Evolutionary conservation across 2,113 vertebrate species (phyloP).

Genomic region (Sander lucioperca): DNA sequence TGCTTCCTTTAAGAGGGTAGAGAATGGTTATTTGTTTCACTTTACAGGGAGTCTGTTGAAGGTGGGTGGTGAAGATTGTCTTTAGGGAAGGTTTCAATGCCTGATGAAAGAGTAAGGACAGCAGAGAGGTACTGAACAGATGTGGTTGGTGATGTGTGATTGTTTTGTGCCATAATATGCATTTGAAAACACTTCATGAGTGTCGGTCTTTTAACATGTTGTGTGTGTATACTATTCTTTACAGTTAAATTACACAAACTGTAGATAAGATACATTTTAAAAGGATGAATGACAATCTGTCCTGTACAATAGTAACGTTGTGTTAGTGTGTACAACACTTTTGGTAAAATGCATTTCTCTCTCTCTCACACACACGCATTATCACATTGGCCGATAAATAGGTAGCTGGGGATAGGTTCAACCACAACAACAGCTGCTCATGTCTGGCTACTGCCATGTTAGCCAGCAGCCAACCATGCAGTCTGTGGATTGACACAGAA

Average conservation of each 20-base stretch:
- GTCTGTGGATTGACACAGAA: slow-evolving; percentile 37
- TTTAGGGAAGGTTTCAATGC: slow-evolving; percentile 19
- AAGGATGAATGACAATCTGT: neutral
- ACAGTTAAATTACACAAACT: neutral
- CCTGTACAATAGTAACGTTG: neutral
- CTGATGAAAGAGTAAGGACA: slow-evolving; percentile 19
- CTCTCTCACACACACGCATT: neutral
- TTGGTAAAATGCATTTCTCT: slow-evolving; percentile 8
- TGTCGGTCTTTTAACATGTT: neutral
- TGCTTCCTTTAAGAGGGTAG: slow-evolving; percentile 41
- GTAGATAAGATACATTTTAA: neutral
- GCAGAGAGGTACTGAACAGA: neutral
- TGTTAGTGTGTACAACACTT: slow-evolving; percentile 2
- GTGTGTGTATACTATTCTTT: slow-evolving; percentile 1
- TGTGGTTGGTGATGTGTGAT: neutral
- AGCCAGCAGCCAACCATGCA: slow-evolving; percentile 36
- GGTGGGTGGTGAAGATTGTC: slow-evolving; percentile 49
- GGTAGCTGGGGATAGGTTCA: slow-evolving; percentile 56
- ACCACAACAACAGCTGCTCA: slow-evolving; percentile 63
- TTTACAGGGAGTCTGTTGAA: slow-evolving; percentile 23
- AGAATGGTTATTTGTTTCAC: slow-evolving; percentile 70
- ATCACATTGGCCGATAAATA: slow-evolving; percentile 38
- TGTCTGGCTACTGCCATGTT: slow-evolving; percentile 40
- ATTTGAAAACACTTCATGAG: neutral
- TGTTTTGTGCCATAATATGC: neutral